Percentiles rank a stretch among this genome's conserved stretches.
Evolutionary conservation across 2,888 invertebrate genomes (phyloP).

Genomic region (Heteromurus nitidus): DNA sequence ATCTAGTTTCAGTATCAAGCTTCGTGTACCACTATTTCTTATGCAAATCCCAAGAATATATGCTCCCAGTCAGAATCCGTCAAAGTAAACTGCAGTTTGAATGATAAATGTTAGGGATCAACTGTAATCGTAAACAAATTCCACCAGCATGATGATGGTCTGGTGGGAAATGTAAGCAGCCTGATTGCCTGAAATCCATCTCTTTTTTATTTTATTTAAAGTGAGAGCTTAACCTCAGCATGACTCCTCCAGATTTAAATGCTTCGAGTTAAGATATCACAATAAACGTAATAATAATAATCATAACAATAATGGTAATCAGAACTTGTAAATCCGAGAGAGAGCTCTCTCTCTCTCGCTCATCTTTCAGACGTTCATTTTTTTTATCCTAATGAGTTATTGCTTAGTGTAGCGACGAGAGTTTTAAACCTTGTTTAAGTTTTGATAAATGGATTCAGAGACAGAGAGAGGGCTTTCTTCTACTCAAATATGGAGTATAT

Average conservation of each 20-base stretch:
- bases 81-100: too few relatives aligned
- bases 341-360: too few relatives aligned
- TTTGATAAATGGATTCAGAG: constrained; percentile 49
- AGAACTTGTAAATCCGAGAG: constrained; percentile 25
- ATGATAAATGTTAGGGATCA: too few relatives aligned
- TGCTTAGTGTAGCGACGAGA: constrained; percentile 28
- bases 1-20: too few relatives aligned
- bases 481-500: constrained; percentile 47
- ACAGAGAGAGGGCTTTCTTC: constrained; percentile 13
- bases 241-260: background rate
- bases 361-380: background rate
- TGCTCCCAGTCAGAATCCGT: too few relatives aligned
- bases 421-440: constrained; percentile 50
- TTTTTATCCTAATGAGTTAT: constrained; percentile 48
- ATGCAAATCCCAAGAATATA: too few relatives aligned
- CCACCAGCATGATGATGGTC: too few relatives aligned
- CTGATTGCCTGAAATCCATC: too few relatives aligned
- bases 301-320: constrained; percentile 45
- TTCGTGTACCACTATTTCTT: too few relatives aligned
- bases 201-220: background rate
- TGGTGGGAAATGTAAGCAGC: too few relatives aligned
- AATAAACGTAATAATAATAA: constrained; percentile 28
- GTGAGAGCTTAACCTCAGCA: constrained; percentile 6
- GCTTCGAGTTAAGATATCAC: constrained; percentile 43
- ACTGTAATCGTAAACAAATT: too few relatives aligned